Conservation (phyloP, 1,140 invertebrate species). For the Colletes gigas region DNA sequence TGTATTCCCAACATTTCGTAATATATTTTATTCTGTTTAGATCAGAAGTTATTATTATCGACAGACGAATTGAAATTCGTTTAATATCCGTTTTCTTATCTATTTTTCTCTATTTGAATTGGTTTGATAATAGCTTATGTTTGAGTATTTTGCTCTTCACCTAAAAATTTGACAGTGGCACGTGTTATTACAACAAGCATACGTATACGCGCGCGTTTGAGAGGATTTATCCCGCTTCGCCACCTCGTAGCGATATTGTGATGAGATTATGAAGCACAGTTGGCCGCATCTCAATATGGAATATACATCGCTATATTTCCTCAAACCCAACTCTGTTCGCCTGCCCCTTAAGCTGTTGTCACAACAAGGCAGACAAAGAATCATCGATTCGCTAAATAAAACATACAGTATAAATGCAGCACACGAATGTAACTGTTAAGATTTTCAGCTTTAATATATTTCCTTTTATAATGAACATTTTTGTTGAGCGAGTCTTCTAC, state of each 20-base stretch:
- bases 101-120: neutral
- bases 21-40: neutral
- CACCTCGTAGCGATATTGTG: slow-evolving; percentile 80
- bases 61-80: neutral
- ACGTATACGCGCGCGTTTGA: slow-evolving; percentile 60
- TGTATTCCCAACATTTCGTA: neutral
- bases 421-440: neutral
- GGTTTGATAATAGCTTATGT: neutral
- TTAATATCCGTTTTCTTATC: neutral
- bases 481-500: too few species aligned
- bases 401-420: neutral
- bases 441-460: too few species aligned
- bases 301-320: slow-evolving; percentile 71
- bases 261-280: slow-evolving; percentile 80
- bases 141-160: slow-evolving; percentile 46
- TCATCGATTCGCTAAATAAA: neutral
- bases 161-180: slow-evolving; percentile 47
- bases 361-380: slow-evolving; percentile 19
- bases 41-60: neutral
- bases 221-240: slow-evolving; percentile 78
- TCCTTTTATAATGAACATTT: too few species aligned
- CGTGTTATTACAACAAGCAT: slow-evolving; percentile 69
- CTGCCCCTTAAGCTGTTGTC: slow-evolving; percentile 50
- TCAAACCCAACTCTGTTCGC: slow-evolving; percentile 54
- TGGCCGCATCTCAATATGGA: slow-evolving; percentile 79